Conservation (phyloP, 2,888 invertebrate species). For the Lysandra bellargus region DNA sequence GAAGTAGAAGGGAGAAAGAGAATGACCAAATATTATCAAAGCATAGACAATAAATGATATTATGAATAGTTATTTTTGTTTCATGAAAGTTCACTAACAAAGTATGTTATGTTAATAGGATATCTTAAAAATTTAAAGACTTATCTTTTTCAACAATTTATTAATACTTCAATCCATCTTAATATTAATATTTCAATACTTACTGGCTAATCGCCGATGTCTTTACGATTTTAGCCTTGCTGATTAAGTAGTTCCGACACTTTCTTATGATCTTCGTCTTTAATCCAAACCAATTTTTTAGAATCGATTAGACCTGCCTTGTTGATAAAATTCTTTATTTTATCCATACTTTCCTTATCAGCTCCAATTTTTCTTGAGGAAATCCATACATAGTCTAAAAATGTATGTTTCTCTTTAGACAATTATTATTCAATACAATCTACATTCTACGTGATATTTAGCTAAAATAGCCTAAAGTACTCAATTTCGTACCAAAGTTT, state of each 20-base stretch:
- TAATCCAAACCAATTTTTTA: background rate
- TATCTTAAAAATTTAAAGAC: too few relatives aligned
- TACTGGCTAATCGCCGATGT: background rate
- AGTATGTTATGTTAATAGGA: too few relatives aligned
- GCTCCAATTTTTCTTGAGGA: constrained; percentile 16
- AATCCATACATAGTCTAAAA: constrained; percentile 12
- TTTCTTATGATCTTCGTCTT: constrained; percentile 18
- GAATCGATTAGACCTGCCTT: background rate
- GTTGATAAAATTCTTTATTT: background rate
- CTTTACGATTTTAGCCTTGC: background rate
- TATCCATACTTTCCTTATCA: background rate
- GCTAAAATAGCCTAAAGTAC: too few relatives aligned
- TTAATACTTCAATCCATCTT: background rate
- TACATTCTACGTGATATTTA: too few relatives aligned
- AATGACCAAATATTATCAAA: background rate
- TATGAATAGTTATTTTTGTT: background rate
- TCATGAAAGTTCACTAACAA: too few relatives aligned
- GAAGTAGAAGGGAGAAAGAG: background rate
- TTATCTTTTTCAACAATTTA: too few relatives aligned
- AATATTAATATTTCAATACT: background rate
- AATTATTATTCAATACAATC: background rate
- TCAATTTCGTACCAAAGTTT: too few relatives aligned
- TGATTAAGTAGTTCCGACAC: background rate
- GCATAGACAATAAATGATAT: background rate
- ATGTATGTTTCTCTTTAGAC: background rate